phyloP scores from a whole-genome alignment of 2,797 vertebrate species.

The Thunnus albacares region DNA sequence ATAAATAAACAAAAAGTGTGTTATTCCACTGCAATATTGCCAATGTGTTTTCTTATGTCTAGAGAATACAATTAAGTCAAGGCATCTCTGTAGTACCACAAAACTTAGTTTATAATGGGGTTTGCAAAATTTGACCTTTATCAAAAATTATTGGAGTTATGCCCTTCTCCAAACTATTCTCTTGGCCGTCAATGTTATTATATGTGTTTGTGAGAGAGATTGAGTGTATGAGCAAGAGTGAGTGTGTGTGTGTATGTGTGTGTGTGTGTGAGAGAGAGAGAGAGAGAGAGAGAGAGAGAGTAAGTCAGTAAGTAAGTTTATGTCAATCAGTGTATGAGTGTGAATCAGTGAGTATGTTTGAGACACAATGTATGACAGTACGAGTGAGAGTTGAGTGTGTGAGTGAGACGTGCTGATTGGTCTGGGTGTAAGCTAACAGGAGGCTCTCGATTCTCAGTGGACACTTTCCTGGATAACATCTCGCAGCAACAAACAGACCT shows the following conservation, averaged over 20 bases:
- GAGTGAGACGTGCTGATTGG: not conserved
- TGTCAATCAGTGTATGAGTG: too few relatives aligned
- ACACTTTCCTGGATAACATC: not conserved
- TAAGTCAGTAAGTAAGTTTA: not conserved
- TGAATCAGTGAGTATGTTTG: too few relatives aligned
- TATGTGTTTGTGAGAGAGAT: not conserved
- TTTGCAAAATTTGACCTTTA: too few relatives aligned
- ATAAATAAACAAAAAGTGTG: too few relatives aligned
- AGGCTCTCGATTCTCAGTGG: not conserved
- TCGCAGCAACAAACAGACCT: slow-evolving; percentile 6
- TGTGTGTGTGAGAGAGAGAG: too few relatives aligned
- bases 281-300: too few relatives aligned
- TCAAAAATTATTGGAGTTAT: not conserved
- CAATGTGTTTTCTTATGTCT: too few relatives aligned
- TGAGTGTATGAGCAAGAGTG: not conserved
- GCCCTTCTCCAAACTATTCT: not conserved
- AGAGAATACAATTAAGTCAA: too few relatives aligned
- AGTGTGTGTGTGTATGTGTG: not conserved
- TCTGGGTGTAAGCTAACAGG: slow-evolving; percentile 3
- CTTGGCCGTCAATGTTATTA: not conserved
- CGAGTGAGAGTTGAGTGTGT: not conserved
- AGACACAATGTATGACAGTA: too few relatives aligned
- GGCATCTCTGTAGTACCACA: too few relatives aligned
- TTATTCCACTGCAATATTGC: too few relatives aligned
- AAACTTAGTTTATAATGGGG: too few relatives aligned